These are phyloP conservation scores for Temnothorax ravouxi DNA, from an alignment of 2,888 invertebrate genomes.

Conservation along the genomic window DNA sequence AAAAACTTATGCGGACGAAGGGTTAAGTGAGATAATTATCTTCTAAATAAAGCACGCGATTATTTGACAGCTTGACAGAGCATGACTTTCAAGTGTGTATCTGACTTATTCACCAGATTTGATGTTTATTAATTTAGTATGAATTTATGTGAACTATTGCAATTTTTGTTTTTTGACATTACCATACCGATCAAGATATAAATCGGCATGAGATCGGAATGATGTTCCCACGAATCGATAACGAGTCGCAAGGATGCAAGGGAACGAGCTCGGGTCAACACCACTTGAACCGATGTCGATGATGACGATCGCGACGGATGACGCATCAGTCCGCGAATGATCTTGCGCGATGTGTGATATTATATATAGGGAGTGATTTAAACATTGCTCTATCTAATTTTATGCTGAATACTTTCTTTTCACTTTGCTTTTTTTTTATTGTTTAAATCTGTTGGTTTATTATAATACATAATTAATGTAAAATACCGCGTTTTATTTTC, in stretches of 20 bases:
- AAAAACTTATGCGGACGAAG: no score
- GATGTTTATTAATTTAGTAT: neutral
- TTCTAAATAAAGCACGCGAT: neutral
- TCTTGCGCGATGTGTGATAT: constrained; percentile 75
- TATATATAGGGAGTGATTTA: constrained; percentile 73
- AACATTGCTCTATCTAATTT: constrained; percentile 45
- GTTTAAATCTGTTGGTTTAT: neutral
- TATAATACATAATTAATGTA: neutral
- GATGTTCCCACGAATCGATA: constrained; percentile 83
- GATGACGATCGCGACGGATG: constrained; percentile 80
- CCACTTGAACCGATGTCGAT: constrained; percentile 85
- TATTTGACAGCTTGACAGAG: neutral
- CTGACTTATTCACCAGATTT: neutral
- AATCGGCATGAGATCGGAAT: constrained; percentile 63
- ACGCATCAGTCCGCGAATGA: constrained; percentile 83
- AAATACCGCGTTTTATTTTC: neutral
- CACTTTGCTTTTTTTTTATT: neutral
- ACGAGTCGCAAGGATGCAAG: constrained; percentile 76
- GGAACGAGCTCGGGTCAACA: constrained; percentile 82
- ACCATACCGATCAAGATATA: neutral
- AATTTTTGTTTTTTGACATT: neutral
- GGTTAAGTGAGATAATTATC: neutral
- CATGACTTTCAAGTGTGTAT: neutral
- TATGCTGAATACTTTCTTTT: neutral
- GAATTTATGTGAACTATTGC: neutral